Conservation (phyloP, 2,797 vertebrate genomes). For the Poecilia gillii region DNA sequence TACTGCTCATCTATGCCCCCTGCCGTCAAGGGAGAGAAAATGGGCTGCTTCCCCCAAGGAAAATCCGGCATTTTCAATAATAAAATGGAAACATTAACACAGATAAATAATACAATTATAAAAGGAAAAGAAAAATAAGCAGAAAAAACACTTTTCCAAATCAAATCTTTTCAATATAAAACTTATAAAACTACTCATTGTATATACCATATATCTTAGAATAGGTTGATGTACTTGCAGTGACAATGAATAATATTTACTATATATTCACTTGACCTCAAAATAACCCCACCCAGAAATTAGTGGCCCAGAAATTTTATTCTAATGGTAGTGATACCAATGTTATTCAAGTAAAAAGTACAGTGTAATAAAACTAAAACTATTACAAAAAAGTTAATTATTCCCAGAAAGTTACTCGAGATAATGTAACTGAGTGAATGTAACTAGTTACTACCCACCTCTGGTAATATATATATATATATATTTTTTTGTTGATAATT, state of each 20-base stretch:
- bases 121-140: not conserved
- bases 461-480: not conserved
- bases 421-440: not conserved
- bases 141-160: not conserved
- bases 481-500: not conserved
- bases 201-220: not conserved
- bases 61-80: not conserved
- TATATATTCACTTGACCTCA: too few species aligned
- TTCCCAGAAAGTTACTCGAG: not conserved
- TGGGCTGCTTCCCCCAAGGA: not conserved
- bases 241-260: too few species aligned
- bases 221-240: not conserved
- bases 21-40: conserved; percentile 10
- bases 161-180: not conserved
- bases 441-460: not conserved
- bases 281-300: too few species aligned
- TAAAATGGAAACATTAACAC: not conserved
- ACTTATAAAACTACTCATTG: not conserved
- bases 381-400: not conserved
- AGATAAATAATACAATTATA: not conserved
- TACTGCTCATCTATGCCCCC: conserved; percentile 31
- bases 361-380: not conserved
- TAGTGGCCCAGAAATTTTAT: too few species aligned
- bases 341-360: too few species aligned
- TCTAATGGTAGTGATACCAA: too few species aligned